Conservation (phyloP, 2,113 vertebrate species). For the Gila orcuttii region DNA sequence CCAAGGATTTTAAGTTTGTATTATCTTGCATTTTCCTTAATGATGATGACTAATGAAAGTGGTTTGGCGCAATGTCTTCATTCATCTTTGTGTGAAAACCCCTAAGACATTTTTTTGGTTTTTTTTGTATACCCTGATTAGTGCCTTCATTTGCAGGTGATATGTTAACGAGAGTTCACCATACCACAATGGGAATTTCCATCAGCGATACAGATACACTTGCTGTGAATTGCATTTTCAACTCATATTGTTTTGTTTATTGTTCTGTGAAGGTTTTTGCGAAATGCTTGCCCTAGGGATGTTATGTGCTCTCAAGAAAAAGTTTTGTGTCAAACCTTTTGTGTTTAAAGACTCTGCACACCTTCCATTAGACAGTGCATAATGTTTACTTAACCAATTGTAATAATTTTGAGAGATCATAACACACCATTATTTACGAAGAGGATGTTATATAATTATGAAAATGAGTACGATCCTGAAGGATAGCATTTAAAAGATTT, state of each 20-base stretch:
- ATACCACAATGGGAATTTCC: slow-evolving; percentile 58
- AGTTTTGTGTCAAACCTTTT: slow-evolving; percentile 10
- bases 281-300: slow-evolving; percentile 51
- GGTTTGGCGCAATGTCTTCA: neutral
- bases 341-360: slow-evolving; percentile 9
- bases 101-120: slow-evolving; percentile 5
- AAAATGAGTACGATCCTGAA: neutral
- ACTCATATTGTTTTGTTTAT: slow-evolving; percentile 45
- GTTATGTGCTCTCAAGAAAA: slow-evolving; percentile 49
- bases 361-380: neutral
- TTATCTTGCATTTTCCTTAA: slow-evolving; percentile 21
- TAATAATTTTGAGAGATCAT: neutral
- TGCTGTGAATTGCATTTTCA: slow-evolving; percentile 40
- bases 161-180: slow-evolving; percentile 20
- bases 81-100: slow-evolving; percentile 51
- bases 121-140: slow-evolving; percentile 53
- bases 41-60: slow-evolving; percentile 39
- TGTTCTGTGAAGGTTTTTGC: slow-evolving; percentile 30
- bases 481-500: neutral
- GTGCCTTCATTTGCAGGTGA: slow-evolving; percentile 46
- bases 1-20: neutral
- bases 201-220: slow-evolving; percentile 48
- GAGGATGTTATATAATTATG: neutral
- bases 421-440: neutral
- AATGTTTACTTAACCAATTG: slow-evolving; percentile 12